These are phyloP conservation scores for Esox masquinongy DNA, from an alignment of 2,797 vertebrate genomes.

Conservation along the genomic window DNA sequence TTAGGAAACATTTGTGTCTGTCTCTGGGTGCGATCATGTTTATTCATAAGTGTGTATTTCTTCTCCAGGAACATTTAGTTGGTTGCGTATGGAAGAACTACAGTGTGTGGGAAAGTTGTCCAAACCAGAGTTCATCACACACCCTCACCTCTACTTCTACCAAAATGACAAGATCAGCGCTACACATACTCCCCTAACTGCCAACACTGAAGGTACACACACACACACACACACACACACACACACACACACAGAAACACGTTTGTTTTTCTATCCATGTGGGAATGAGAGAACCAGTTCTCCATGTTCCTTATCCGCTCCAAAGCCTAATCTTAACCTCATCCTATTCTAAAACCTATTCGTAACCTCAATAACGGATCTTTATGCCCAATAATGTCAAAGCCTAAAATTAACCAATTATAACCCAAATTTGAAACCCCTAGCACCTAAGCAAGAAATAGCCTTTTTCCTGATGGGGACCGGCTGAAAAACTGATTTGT, in stretches of 20 bases:
- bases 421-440: too few species aligned
- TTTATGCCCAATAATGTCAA: background rate
- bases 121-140: slow-evolving; percentile 11
- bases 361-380: too few species aligned
- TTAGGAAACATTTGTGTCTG: background rate
- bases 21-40: background rate
- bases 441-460: too few species aligned
- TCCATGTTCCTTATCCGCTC: too few species aligned
- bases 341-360: background rate
- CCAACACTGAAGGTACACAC: slow-evolving; percentile 16
- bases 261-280: background rate
- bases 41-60: background rate
- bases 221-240: slow-evolving; percentile 24
- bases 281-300: too few species aligned
- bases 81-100: slow-evolving; percentile 11
- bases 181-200: background rate
- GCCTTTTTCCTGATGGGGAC: too few species aligned
- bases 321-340: background rate
- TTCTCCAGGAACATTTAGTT: slow-evolving; percentile 7
- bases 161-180: background rate
- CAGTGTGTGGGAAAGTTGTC: slow-evolving; percentile 10
- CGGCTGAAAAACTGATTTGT: too few species aligned
- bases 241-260: slow-evolving; percentile 20
- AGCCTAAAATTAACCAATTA: background rate
- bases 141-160: slow-evolving; percentile 17